These are phyloP conservation scores for Magallana angulata DNA, from an alignment of 1,140 invertebrate genomes.

Conservation along the genomic window DNA sequence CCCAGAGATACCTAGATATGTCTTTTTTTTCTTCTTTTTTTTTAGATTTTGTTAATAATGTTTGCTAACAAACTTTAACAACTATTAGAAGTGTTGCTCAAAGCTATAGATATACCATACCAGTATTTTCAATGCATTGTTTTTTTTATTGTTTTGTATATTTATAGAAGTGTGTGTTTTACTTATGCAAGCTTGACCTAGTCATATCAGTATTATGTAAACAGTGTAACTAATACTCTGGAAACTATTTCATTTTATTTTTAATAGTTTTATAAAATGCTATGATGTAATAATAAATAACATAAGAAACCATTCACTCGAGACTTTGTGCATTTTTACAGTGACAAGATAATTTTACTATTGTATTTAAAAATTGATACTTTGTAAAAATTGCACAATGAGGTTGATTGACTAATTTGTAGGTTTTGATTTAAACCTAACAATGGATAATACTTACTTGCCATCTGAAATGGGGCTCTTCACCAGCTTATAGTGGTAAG, in stretches of 20 bases:
- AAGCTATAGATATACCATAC: neutral
- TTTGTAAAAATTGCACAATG: neutral
- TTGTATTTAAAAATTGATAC: no score
- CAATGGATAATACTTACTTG: neutral
- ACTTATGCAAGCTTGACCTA: neutral
- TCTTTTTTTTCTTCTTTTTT: neutral
- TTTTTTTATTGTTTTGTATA: neutral
- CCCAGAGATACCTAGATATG: no score
- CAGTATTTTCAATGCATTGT: conserved; percentile 18
- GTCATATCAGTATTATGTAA: conserved; percentile 30
- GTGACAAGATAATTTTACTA: no score
- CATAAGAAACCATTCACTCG: no score
- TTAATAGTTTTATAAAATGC: conserved; percentile 11
- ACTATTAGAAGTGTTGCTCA: neutral
- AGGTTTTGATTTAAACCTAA: neutral
- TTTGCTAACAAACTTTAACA: neutral
- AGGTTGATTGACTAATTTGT: neutral
- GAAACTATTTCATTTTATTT: neutral
- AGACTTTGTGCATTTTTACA: neutral
- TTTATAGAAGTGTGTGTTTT: neutral
- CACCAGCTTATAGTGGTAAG: conserved; percentile 26
- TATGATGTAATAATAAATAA: neutral
- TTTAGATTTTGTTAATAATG: conserved; percentile 1
- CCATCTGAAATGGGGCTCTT: neutral
- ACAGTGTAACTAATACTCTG: conserved; percentile 30